These are phyloP conservation scores for Apteryx owenii DNA, from an alignment of 2,113 vertebrate genomes.

Conservation along the genomic window DNA sequence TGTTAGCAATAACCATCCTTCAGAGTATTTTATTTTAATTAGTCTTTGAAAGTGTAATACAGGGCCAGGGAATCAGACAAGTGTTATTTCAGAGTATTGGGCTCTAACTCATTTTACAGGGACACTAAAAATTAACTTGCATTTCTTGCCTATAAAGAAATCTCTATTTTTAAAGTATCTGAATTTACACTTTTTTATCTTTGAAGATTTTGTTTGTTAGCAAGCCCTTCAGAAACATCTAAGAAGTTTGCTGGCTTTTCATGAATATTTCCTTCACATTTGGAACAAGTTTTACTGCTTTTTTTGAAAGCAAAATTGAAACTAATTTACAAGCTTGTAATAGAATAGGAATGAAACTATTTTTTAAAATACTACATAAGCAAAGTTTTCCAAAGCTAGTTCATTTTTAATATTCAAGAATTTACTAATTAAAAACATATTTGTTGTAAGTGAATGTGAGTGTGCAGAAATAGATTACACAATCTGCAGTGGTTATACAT, in stretches of 20 bases:
- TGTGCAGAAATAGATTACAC: background rate
- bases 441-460: background rate
- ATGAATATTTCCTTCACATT: background rate
- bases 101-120: background rate
- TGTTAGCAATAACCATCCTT: background rate
- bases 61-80: background rate
- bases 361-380: background rate
- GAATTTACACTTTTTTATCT: background rate
- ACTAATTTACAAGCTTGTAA: background rate
- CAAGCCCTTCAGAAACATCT: background rate
- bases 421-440: constrained; percentile 12
- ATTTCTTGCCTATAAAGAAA: background rate
- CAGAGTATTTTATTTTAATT: background rate
- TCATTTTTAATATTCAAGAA: constrained; percentile 14
- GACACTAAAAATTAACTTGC: background rate
- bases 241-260: background rate
- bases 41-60: background rate
- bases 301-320: constrained; percentile 41
- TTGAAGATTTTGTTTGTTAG: background rate
- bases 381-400: constrained; percentile 1
- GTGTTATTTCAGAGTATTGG: background rate
- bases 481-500: background rate
- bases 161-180: background rate
- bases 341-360: background rate
- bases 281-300: background rate